These are phyloP conservation scores for Erethizon dorsatum DNA, from an alignment of 2,797 vertebrate genomes.

Conservation along the genomic window DNA sequence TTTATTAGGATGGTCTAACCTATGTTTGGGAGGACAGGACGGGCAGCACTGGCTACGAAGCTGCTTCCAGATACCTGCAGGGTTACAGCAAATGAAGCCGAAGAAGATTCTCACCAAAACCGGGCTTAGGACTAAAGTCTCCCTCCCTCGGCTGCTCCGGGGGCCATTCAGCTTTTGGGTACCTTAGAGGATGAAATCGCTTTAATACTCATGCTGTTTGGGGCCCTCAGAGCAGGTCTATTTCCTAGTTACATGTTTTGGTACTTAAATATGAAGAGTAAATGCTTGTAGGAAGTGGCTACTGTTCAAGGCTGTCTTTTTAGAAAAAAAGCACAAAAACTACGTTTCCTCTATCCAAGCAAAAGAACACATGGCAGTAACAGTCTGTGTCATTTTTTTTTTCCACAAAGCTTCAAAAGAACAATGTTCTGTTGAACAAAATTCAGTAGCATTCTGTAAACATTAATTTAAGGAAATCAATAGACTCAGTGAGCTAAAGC, in stretches of 20 bases:
- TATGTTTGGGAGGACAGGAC: slow-evolving; percentile 73
- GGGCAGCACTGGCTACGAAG: slow-evolving; percentile 81
- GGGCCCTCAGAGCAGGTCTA: slow-evolving; percentile 76
- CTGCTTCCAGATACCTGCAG: slow-evolving; percentile 71
- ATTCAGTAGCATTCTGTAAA: slow-evolving; percentile 93
- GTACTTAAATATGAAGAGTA: slow-evolving; percentile 89
- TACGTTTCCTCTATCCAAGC: slow-evolving; percentile 88
- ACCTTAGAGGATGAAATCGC: slow-evolving; percentile 67
- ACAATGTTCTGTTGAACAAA: slow-evolving; percentile 92
- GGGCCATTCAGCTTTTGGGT: slow-evolving; percentile 73
- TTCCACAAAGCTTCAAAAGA: slow-evolving; percentile 92
- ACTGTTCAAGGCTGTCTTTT: slow-evolving; percentile 90
- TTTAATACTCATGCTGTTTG: slow-evolving; percentile 70
- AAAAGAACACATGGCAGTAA: slow-evolving; percentile 90
- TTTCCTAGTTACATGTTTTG: slow-evolving; percentile 84
- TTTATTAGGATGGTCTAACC: not conserved
- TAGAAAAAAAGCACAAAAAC: not conserved
- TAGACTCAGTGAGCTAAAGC: slow-evolving; percentile 95
- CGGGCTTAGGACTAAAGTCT: slow-evolving; percentile 64
- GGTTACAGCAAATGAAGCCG: slow-evolving; percentile 66
- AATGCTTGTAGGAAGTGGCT: slow-evolving; percentile 90
- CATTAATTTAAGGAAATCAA: slow-evolving; percentile 97
- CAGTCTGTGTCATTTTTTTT: slow-evolving; percentile 89
- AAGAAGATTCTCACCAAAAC: slow-evolving; percentile 80
- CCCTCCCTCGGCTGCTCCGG: slow-evolving; percentile 72